Conservation (phyloP, 2,888 invertebrate species). For the Cephalotes varians region DNA sequence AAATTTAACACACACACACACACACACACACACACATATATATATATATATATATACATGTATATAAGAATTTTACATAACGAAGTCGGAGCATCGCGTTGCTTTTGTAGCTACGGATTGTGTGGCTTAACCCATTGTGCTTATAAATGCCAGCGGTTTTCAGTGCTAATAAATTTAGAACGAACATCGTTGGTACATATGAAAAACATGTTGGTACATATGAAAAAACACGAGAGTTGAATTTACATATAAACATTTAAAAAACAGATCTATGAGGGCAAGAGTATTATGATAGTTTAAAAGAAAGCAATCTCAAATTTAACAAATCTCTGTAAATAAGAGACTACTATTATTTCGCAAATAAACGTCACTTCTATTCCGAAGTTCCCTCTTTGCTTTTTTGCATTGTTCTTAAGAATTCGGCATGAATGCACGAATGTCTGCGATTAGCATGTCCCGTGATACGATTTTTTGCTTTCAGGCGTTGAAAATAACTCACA, state of each 20-base stretch:
- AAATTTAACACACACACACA: no score
- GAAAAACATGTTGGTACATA: background rate
- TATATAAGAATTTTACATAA: no score
- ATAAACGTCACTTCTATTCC: background rate
- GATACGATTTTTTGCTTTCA: conserved; percentile 47
- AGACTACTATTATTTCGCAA: background rate
- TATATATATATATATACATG: no score
- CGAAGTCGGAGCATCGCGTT: background rate
- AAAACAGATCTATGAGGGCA: background rate
- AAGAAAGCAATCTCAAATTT: background rate
- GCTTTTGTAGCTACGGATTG: background rate
- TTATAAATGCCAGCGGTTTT: background rate
- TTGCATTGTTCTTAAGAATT: background rate
- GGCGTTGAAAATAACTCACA: conserved; percentile 54
- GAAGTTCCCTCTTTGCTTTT: background rate
- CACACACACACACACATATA: no score
- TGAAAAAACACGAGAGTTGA: no score
- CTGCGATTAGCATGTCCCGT: conserved; percentile 7
- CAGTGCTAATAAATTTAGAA: conserved; percentile 10
- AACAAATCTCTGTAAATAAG: background rate
- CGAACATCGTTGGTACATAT: background rate
- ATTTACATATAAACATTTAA: no score
- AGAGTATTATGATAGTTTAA: background rate
- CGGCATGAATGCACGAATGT: conserved; percentile 13
- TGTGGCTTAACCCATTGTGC: background rate